Base-by-base conservation (phyloP, 1,140 invertebrate species). In the Subanguina moxae region DNA sequence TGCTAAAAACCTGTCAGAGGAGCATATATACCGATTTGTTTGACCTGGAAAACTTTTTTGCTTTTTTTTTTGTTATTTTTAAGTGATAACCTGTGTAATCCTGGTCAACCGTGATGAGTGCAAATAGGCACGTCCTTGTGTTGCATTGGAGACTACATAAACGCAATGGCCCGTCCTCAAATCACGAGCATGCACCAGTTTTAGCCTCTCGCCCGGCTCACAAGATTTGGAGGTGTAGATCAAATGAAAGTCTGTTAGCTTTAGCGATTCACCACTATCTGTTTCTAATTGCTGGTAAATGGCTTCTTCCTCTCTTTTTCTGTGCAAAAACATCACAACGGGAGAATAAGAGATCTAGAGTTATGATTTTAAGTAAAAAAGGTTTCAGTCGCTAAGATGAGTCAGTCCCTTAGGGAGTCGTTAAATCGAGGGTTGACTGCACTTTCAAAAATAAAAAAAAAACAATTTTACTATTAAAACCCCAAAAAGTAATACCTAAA, bases 271-370 rank as follows among this genome's bases (percentile, higher is more conserved):
- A 5, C 65, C 63, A 52, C 38, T 32, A n/a, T 42, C 28, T 13
- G 74, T 76, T 52, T 42, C 21, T 17, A 78, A 42, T 13, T 57
- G 1, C 19, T 13, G 23, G 48, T 62, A 78, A 19, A 28, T 38
- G 25, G 74, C 74, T 23, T 32, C 27, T 67, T 74, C 71, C 1
- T 67, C 56, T 1, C 42, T 23, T 57, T 76, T 72, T 11, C 67
- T 64, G 70, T 76, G 74, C 27, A 76, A 27, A 56, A 76, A 76
- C 71, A 75, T 78, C 8, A 76, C 32, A n/a, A 76, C 45, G 23
- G 71, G 75, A 7, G 74, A 78, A 43, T 64, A 76, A 15, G 65
- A 19, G 21, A 75, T 58, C 73, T 75, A 15, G 67, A 52, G 21
- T 13, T 17, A 30, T 38, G 3, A 38, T 38, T 38, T n/a, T n/a